Evolutionary conservation across 2,113 vertebrate genomes (phyloP), one percentile per base, ranked within the genome.

Genomic region (Capra hircus): DNA sequence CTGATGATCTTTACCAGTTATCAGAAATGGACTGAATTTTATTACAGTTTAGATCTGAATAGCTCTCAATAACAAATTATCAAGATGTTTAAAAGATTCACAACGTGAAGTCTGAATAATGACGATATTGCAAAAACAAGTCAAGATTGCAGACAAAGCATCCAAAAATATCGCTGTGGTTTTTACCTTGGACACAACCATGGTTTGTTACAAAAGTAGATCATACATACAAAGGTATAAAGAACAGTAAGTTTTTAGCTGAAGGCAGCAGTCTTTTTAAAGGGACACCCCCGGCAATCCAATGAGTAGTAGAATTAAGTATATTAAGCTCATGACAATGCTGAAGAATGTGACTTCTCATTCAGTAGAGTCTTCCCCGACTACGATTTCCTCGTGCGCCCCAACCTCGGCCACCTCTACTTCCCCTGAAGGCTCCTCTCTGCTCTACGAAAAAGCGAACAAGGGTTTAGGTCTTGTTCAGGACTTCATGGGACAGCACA

Each of bases 351-450:
- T 28, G 97, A 78, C 7, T 53, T 57, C 88, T 94, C 94, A 10
- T 85, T 99, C 98, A 99, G 99, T 99, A 99, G 99, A 99, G 99
- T 96, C 99, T 99, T 97, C 99, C 99, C 98, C 99, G 98, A 99
- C 99, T 99, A 97, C 99, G 99, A 98, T 99, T 99, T 92, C 99
- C 99, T 98, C 99, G 99, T 95, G 99, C 98, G 97, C 99, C 99
- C 98, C 99, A 99, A 95, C 99, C 99, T 96, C 99, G 98, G 64
- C 99, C 99, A 45, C 99, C 98, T 98, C 98, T 98, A 98, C 96
- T 98, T 98, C 98, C 99, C 67, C 99, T 99, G 98, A 99, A 99
- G 94, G 99, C 99, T 48, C 99, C 99, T 97, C 99, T 99, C 98
- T 99, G 99, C 97, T 99, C 99, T 99, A 99, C 71, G 99, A 97